Base-by-base conservation (phyloP, 2,888 invertebrate species). In the Zeuzera pyrina region DNA sequence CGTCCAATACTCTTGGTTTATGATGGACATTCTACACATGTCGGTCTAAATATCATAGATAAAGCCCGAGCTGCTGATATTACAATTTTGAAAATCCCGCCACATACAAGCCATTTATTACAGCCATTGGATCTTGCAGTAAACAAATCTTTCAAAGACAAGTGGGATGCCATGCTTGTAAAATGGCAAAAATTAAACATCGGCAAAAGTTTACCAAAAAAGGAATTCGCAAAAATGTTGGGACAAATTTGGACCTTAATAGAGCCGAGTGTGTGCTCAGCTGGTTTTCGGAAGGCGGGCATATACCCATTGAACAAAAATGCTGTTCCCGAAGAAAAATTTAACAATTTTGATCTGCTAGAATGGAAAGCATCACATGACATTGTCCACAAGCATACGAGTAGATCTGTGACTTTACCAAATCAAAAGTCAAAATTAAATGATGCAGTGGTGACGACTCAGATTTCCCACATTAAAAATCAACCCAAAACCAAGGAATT, bases 1-100 rank as follows among this genome's bases (percentile, higher is more conserved):
- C 30, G 84, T 85, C 12, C 39, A 33, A 26, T 43, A 16, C 15
- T 30, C 8, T 12, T 16, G 15, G 12, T 30, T 19, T 30, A 16
- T 10, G 30, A 30, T 12, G 30, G 30, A 12, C 30, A 30, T 30
- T 15, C 30, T 16, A 30, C 16, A 12, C 30, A 16, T 30, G 30
- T 30, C 15, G 30, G 30, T 15, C 14, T 30, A 14, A 30, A 30
- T 19, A n/a, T 30, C 15, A 30, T 30, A 10, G 15, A 30, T 6
- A 19, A 19, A 8, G 19, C 19, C 5, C 19, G 19, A 19, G 19
- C 5, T 8, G 8, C 5, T 8, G 15, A 30, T 7, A 30, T 16
- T 4, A 30, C 30, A 16, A 30, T 30, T 30, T 19, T 30, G 7
- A 30, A 30, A 30, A 30, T 16, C 19, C 30, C 30, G 7, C 30